Percentiles rank a stretch among this genome's conserved stretches.
Evolutionary conservation across 1,140 invertebrate species (phyloP).

Genomic region (Latrodectus geometricus): DNA sequence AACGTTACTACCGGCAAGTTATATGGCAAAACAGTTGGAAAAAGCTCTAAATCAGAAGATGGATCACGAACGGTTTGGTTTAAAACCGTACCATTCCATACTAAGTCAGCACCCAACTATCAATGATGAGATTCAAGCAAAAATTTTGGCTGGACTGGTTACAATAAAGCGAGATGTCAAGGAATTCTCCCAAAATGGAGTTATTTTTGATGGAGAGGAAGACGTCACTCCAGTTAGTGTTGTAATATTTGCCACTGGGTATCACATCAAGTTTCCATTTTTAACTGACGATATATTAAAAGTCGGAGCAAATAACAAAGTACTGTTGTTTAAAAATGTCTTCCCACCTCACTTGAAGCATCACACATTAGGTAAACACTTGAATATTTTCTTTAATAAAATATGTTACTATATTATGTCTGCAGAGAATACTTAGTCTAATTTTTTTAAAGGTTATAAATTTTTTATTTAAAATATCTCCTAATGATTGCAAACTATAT

Average conservation of each 20-base stretch:
- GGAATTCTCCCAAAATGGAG: conserved; percentile 66
- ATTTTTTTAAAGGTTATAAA: no score
- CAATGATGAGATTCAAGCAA: conserved; percentile 72
- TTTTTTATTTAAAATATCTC: no score
- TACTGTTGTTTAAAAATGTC: conserved; percentile 70
- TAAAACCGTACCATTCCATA: conserved; percentile 70
- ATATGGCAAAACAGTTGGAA: conserved; percentile 30
- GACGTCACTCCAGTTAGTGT: conserved; percentile 59
- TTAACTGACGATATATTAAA: conserved; percentile 65
- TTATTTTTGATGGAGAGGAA: conserved; percentile 67
- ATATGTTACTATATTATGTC: no score
- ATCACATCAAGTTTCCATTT: conserved; percentile 69
- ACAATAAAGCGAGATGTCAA: conserved; percentile 69
- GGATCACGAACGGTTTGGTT: conserved; percentile 71
- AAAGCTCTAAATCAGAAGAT: conserved; percentile 66
- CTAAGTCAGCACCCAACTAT: conserved; percentile 72
- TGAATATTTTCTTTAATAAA: no score
- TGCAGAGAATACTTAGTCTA: background rate
- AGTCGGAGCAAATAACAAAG: conserved; percentile 65
- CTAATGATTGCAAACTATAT: no score
- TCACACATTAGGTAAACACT: conserved; percentile 67
- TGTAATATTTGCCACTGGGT: conserved; percentile 70
- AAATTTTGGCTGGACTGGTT: conserved; percentile 70
- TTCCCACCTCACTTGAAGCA: conserved; percentile 68
- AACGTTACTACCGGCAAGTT: conserved; percentile 6